Conservation (phyloP, 2,113 vertebrate species). For the Pelobates fuscus region DNA sequence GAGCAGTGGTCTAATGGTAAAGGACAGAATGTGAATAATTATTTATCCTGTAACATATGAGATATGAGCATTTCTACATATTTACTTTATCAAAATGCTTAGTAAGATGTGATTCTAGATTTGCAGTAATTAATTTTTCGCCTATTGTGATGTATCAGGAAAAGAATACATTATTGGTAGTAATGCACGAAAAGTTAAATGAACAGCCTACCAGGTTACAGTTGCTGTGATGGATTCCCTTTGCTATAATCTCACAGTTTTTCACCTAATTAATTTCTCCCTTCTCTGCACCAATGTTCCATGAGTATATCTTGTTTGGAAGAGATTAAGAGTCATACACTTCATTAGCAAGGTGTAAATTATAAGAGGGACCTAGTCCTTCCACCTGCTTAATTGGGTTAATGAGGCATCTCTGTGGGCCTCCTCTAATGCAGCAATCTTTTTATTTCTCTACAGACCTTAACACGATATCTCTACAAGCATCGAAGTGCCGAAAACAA, state of each 20-base stretch:
- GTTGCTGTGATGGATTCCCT: slow-evolving; percentile 79
- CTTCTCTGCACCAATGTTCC: slow-evolving; percentile 81
- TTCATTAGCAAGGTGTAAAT: slow-evolving; percentile 93
- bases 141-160: not conserved
- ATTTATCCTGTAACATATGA: too few relatives aligned
- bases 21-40: too few relatives aligned
- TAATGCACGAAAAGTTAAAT: slow-evolving; percentile 62
- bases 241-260: slow-evolving; percentile 86
- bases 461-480: slow-evolving; percentile 60
- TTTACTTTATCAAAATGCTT: too few relatives aligned
- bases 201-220: slow-evolving; percentile 73
- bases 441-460: slow-evolving; percentile 62
- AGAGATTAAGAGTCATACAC: slow-evolving; percentile 90
- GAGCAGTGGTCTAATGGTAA: too few relatives aligned
- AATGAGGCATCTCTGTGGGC: slow-evolving; percentile 83
- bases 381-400: slow-evolving; percentile 89
- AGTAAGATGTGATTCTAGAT: too few relatives aligned
- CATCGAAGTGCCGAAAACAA: slow-evolving; percentile 52
- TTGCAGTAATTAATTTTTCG: too few relatives aligned
- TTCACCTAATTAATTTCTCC: slow-evolving; percentile 91
- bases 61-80: too few relatives aligned
- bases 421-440: slow-evolving; percentile 65
- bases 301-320: slow-evolving; percentile 86
- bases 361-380: slow-evolving; percentile 81
- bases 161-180: slow-evolving; percentile 59